Percentiles rank a stretch among this genome's conserved stretches.
phyloP scores from a whole-genome alignment of 1,140 invertebrate genomes.

The Leptestheria dahalacensis region DNA sequence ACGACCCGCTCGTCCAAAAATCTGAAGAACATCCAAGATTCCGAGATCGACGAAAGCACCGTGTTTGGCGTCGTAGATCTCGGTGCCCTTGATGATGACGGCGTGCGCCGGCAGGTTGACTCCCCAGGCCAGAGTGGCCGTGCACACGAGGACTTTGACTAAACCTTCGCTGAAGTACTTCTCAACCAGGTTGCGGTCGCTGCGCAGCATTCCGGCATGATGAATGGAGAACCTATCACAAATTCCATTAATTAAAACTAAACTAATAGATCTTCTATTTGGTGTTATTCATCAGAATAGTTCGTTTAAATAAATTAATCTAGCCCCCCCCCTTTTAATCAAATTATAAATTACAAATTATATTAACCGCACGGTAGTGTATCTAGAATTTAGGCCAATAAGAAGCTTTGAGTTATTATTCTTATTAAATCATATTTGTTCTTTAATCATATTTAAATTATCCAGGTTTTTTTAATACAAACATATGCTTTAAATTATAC shows the following conservation, averaged over 20 bases:
- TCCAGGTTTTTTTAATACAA: too few relatives aligned
- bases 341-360: too few relatives aligned
- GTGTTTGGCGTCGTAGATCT: slow-evolving; percentile 92
- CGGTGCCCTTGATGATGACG: slow-evolving; percentile 93
- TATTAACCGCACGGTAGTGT: too few relatives aligned
- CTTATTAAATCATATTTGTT: too few relatives aligned
- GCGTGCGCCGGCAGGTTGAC: slow-evolving; percentile 97
- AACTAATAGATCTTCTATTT: not conserved
- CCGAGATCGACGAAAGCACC: slow-evolving; percentile 88
- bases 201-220: slow-evolving; percentile 85
- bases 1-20: slow-evolving; percentile 92
- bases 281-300: too few relatives aligned
- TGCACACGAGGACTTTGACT: slow-evolving; percentile 89
- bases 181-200: slow-evolving; percentile 72
- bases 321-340: too few relatives aligned
- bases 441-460: too few relatives aligned
- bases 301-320: too few relatives aligned
- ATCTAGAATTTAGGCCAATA: too few relatives aligned
- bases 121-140: slow-evolving; percentile 96
- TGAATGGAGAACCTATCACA: slow-evolving; percentile 66
- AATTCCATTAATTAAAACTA: not conserved
- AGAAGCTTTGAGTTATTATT: too few relatives aligned
- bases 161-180: slow-evolving; percentile 74
- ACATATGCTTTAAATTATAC: too few relatives aligned
- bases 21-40: slow-evolving; percentile 96